phyloP scores from a whole-genome alignment of 2,113 vertebrate genomes.

The Phaethornis superciliosus region DNA sequence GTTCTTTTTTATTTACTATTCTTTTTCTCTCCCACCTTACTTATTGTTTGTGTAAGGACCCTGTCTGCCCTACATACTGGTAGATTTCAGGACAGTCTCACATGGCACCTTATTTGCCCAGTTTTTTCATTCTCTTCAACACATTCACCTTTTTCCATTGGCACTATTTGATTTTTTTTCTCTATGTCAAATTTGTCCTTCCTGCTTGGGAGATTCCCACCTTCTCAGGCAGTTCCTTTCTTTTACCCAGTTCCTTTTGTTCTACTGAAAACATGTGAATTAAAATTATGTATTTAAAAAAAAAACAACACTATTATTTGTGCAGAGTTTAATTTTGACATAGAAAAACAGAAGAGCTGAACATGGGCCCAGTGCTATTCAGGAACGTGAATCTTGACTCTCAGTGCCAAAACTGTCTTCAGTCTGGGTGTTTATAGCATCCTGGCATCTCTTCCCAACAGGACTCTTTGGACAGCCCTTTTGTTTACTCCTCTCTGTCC shows the following conservation, averaged over 20 bases:
- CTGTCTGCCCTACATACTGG: neutral
- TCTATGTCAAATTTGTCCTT: neutral
- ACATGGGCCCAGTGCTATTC: neutral
- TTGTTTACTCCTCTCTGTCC: neutral
- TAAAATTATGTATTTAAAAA: neutral
- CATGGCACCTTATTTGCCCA: neutral
- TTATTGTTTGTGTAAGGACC: neutral
- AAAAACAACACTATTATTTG: neutral
- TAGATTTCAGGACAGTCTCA: neutral
- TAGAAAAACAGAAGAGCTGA: neutral
- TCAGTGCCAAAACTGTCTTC: neutral
- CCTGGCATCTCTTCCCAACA: rapidly evolving
- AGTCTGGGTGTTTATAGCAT: neutral
- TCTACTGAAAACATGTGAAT: neutral
- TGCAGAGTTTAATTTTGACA: neutral
- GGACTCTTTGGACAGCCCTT: neutral
- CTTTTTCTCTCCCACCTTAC: neutral
- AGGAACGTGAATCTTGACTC: neutral
- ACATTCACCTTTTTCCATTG: neutral
- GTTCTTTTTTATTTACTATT: conserved; percentile 27
- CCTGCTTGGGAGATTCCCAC: neutral
- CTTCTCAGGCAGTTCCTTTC: neutral
- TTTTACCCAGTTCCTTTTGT: neutral
- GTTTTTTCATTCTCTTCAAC: neutral
- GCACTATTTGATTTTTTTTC: neutral